A percentile compares a stretch with the other conserved stretches of the same genome.
Conservation (phyloP, 2,797 vertebrate genomes). For the Labroides dimidiatus region DNA sequence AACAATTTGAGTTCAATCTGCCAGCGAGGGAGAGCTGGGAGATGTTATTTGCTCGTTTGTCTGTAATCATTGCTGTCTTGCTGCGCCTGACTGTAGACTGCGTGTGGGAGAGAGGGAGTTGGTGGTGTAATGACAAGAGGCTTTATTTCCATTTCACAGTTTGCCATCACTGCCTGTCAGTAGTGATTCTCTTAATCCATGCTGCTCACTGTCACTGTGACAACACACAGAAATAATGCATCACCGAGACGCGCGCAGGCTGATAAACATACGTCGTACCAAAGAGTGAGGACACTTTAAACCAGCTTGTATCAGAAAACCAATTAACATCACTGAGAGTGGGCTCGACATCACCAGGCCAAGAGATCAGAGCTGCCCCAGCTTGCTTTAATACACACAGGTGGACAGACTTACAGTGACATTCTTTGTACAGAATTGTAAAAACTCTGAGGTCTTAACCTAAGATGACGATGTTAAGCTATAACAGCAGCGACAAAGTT, state of each 20-base stretch:
- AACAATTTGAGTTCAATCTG: constrained; percentile 73
- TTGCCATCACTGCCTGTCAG: constrained; percentile 79
- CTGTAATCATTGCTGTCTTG: constrained; percentile 78
- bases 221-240: constrained; percentile 66
- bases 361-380: constrained; percentile 5
- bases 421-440: constrained; percentile 8
- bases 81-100: constrained; percentile 57
- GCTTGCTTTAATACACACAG: constrained; percentile 9
- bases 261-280: constrained; percentile 46
- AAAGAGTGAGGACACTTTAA: constrained; percentile 42
- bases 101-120: constrained; percentile 46
- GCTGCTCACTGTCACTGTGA: constrained; percentile 66
- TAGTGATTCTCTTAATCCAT: constrained; percentile 76
- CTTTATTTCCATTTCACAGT: constrained; percentile 83
- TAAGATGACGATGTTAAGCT: background rate
- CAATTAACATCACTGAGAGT: constrained; percentile 56
- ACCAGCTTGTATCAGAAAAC: constrained; percentile 53
- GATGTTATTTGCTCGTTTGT: constrained; percentile 79
- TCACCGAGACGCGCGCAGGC: background rate
- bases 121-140: constrained; percentile 78
- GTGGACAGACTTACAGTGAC: constrained; percentile 23
- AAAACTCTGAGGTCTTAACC: background rate
- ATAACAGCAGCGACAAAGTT: background rate
- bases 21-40: constrained; percentile 69
- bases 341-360: constrained; percentile 39